These are phyloP conservation scores for Brachionus rotundiformis DNA, from an alignment of 1,140 invertebrate species.

Conservation along the genomic window DNA sequence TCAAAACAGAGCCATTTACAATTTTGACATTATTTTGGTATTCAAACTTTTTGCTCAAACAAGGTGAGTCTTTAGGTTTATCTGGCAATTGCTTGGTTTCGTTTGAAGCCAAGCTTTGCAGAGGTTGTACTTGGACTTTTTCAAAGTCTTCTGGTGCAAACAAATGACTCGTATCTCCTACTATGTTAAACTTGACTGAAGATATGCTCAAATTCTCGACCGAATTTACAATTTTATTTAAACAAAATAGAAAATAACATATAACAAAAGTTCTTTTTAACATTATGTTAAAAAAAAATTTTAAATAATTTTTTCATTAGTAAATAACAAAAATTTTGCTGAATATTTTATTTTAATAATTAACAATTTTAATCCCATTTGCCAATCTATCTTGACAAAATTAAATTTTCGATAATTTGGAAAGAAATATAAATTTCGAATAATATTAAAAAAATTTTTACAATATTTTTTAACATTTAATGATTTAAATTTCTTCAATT, in stretches of 20 bases:
- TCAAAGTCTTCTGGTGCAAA: slow-evolving; percentile 48
- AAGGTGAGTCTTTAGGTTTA: not conserved
- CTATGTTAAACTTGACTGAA: slow-evolving; percentile 25
- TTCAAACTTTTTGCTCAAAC: not conserved
- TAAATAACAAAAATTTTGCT: not conserved
- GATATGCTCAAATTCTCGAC: not conserved
- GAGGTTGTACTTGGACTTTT: not conserved
- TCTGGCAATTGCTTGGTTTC: not conserved
- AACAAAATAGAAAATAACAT: not conserved
- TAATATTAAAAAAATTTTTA: not conserved
- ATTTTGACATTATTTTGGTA: not conserved
- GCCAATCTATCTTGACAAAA: not conserved
- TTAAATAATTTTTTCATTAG: not conserved
- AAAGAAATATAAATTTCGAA: too few species aligned
- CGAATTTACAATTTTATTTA: not conserved
- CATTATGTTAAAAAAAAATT: not conserved
- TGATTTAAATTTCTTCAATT: not conserved
- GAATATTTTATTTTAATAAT: not conserved
- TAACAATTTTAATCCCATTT: not conserved
- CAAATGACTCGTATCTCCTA: slow-evolving; percentile 42
- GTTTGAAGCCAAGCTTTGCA: not conserved
- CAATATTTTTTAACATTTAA: not conserved
- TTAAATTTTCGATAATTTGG: too few species aligned
- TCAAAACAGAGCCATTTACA: slow-evolving; percentile 29
- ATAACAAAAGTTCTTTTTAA: not conserved